Evolutionary conservation across 2,113 vertebrate species (phyloP).

Genomic region (Nesospiza acunhae): DNA sequence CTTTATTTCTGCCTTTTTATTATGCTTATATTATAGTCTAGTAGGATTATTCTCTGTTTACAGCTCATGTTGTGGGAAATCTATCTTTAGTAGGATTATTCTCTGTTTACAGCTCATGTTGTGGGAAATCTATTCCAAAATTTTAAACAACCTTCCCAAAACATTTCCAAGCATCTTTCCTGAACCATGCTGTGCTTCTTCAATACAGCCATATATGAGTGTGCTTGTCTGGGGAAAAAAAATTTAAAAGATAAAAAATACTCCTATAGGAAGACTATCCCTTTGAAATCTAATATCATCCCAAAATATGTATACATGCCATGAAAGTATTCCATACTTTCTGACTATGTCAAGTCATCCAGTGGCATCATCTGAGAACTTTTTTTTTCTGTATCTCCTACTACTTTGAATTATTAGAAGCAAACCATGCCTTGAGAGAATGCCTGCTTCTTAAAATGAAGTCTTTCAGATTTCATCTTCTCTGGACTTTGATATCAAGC

Average conservation of each 20-base stretch:
- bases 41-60: background rate
- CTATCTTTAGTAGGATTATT: background rate
- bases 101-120: background rate
- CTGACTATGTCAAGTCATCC: background rate
- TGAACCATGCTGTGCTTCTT: background rate
- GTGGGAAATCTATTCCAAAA: background rate
- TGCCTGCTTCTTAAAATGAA: background rate
- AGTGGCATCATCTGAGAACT: background rate
- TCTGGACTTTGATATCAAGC: background rate
- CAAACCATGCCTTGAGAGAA: background rate
- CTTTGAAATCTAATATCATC: background rate
- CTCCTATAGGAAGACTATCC: background rate
- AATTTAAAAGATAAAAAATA: background rate
- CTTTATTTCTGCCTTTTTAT: background rate
- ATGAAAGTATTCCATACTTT: background rate
- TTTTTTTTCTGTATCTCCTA: background rate
- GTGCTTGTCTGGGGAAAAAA: background rate
- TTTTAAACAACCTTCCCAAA: background rate
- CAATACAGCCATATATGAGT: background rate
- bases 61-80: background rate
- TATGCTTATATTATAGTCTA: too few species aligned
- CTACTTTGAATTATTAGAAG: background rate
- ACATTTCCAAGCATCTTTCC: background rate
- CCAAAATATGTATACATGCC: background rate
- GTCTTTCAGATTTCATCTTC: background rate